Conservation (phyloP, 2,113 vertebrate species). For the Phyllostomus discolor region DNA sequence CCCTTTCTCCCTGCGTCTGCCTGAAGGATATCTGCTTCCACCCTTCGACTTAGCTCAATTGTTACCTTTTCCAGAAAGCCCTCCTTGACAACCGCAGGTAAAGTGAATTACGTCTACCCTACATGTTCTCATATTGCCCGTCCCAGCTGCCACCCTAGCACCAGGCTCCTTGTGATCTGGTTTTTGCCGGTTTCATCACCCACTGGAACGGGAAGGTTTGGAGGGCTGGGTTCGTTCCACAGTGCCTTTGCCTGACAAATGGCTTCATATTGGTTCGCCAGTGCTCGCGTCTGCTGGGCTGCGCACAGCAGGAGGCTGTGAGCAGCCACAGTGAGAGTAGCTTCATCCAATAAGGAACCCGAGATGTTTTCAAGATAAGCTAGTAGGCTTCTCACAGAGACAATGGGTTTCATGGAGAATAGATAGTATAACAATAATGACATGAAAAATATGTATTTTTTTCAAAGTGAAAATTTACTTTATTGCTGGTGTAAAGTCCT, state of each 20-base stretch:
- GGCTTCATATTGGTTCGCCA: neutral
- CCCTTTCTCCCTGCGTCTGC: neutral
- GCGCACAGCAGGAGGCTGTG: neutral
- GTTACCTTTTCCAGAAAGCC: neutral
- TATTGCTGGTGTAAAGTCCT: too few relatives aligned
- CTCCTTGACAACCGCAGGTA: neutral
- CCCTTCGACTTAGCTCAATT: too few relatives aligned
- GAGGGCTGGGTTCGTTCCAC: neutral
- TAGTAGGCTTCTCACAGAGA: neutral
- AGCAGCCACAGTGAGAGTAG: neutral
- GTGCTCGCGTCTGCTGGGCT: neutral
- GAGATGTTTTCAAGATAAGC: neutral
- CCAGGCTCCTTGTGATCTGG: neutral
- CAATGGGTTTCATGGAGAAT: neutral
- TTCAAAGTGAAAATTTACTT: too few relatives aligned
- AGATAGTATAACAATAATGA: neutral
- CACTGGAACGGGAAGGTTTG: neutral
- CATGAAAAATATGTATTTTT: neutral
- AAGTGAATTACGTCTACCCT: neutral
- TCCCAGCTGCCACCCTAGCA: accelerated
- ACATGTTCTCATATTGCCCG: neutral
- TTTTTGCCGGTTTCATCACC: neutral
- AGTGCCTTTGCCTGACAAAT: too few relatives aligned
- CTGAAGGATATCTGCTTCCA: neutral
- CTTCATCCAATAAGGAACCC: neutral